Conservation (phyloP, 2,113 vertebrate genomes). For the Nipponia nippon region DNA sequence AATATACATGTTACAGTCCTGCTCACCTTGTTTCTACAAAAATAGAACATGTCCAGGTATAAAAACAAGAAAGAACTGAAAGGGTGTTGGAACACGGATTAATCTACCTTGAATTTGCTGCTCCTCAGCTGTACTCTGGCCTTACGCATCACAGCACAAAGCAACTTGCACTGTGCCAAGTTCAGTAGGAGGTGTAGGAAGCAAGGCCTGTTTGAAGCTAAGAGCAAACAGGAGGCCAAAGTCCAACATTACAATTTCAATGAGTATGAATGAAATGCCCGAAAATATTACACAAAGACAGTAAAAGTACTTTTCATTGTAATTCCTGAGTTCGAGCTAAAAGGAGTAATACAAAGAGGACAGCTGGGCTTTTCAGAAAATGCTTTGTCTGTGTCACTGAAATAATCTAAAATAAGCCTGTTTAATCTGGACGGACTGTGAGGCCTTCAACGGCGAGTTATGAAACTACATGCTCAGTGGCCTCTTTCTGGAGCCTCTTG, state of each 20-base stretch:
- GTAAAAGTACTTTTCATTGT: background rate
- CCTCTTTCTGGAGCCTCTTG: background rate
- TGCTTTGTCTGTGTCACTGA: background rate
- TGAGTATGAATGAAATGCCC: background rate
- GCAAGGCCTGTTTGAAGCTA: background rate
- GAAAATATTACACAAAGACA: background rate
- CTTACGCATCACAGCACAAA: background rate
- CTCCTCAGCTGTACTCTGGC: background rate
- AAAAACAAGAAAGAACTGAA: background rate
- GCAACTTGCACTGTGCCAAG: background rate
- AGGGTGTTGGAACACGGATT: background rate
- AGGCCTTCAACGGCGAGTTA: background rate
- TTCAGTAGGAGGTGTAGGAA: background rate
- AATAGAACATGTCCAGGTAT: background rate
- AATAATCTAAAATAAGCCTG: background rate
- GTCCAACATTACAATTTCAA: background rate
- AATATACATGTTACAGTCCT: background rate
- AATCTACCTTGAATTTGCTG: background rate
- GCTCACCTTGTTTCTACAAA: background rate
- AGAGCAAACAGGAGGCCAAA: background rate
- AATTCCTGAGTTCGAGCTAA: slow-evolving; percentile 23
- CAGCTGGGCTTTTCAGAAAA: background rate
- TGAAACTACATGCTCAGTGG: background rate
- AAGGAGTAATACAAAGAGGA: background rate
- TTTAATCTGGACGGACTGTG: background rate